A percentile compares a stretch with the other conserved stretches of the same genome.
Evolutionary conservation across 2,113 vertebrate genomes (phyloP).

Genomic region (Etheostoma spectabile): DNA sequence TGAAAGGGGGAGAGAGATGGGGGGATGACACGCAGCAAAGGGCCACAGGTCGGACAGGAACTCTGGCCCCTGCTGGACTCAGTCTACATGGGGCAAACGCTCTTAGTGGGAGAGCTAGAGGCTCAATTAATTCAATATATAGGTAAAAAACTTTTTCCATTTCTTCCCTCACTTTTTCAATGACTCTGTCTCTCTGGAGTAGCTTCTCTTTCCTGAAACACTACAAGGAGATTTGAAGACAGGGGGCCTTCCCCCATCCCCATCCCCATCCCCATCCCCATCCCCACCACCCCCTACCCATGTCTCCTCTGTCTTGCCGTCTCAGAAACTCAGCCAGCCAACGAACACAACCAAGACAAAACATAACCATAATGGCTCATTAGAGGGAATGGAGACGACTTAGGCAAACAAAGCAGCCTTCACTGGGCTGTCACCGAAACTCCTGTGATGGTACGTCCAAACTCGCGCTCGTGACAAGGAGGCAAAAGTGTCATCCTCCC

Average conservation of each 20-base stretch:
- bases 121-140: background rate
- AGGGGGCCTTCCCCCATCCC: constrained; percentile 16
- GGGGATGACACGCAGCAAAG: too few relatives aligned
- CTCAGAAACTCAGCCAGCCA: constrained; percentile 77
- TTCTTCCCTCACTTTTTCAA: background rate
- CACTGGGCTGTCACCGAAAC: constrained; percentile 81
- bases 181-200: background rate
- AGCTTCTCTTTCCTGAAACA: constrained; percentile 17
- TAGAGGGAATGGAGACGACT: constrained; percentile 83
- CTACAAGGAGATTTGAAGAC: constrained; percentile 44
- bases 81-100: too few relatives aligned
- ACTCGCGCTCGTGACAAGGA: constrained; percentile 70
- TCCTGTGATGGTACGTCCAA: constrained; percentile 71
- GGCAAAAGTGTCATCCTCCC: constrained; percentile 73
- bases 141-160: background rate
- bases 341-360: constrained; percentile 78
- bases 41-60: too few relatives aligned
- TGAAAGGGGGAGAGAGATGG: too few relatives aligned
- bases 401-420: constrained; percentile 86
- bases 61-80: too few relatives aligned
- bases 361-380: constrained; percentile 83
- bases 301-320: constrained; percentile 62
- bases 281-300: constrained; percentile 18
- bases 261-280: background rate
- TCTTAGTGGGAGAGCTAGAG: too few relatives aligned